Evolutionary conservation across 2,797 vertebrate genomes (phyloP).

Genomic region (Syndactyla subalaris): DNA sequence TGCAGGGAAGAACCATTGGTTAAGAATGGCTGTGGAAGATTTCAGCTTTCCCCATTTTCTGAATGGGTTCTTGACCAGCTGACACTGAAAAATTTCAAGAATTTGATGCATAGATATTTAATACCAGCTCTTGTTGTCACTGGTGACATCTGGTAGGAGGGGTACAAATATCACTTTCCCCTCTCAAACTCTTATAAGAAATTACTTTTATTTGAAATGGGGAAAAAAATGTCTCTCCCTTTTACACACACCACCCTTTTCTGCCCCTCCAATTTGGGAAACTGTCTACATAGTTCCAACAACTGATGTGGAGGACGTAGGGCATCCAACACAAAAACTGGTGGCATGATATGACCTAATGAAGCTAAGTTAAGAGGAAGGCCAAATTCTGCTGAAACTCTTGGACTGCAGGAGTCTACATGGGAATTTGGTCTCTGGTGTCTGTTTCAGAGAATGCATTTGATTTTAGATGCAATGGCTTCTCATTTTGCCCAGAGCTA

Average conservation of each 20-base stretch:
- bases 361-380: constrained; percentile 66
- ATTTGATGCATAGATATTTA: constrained; percentile 53
- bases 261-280: neutral
- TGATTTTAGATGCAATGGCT: constrained; percentile 67
- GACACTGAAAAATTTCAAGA: constrained; percentile 11
- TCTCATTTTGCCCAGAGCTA: constrained; percentile 71
- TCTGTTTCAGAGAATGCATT: constrained; percentile 70
- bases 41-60: constrained; percentile 27
- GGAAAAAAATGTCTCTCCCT: neutral
- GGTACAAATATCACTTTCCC: neutral
- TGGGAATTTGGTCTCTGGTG: constrained; percentile 51
- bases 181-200: neutral
- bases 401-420: constrained; percentile 60
- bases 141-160: constrained; percentile 52
- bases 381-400: constrained; percentile 67
- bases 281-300: constrained; percentile 61
- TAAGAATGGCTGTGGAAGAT: neutral
- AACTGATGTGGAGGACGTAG: constrained; percentile 44
- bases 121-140: constrained; percentile 17
- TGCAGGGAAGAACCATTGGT: neutral
- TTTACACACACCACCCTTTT: neutral
- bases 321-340: constrained; percentile 6
- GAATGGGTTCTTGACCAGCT: constrained; percentile 40
- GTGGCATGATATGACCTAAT: constrained; percentile 54
- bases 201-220: neutral